These are phyloP conservation scores for Beris morrisii DNA, from an alignment of 2,888 invertebrate species.

Conservation along the genomic window DNA sequence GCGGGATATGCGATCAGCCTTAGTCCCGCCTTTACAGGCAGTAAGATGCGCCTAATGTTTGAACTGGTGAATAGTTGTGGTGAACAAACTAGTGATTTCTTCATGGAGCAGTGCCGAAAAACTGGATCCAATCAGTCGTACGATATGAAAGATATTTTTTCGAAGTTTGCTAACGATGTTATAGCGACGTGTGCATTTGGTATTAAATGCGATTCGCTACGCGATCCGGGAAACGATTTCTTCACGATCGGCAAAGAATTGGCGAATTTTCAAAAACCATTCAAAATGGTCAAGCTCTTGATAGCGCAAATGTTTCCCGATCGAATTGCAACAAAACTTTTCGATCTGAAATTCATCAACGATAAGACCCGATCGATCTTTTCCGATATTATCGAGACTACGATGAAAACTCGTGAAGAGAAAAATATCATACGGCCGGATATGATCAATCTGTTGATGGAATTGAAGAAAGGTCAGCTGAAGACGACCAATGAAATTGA, in stretches of 20 bases:
- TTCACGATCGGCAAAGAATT: too few species aligned
- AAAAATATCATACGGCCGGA: constrained; percentile 13
- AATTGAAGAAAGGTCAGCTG: not conserved
- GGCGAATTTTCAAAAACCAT: too few species aligned
- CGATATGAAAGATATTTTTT: constrained; percentile 57
- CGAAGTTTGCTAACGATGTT: constrained; percentile 59
- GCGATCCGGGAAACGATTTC: too few species aligned
- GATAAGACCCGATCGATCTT: not conserved
- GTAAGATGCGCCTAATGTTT: constrained; percentile 52
- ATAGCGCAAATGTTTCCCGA: too few species aligned
- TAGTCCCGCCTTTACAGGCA: constrained; percentile 57
- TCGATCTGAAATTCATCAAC: constrained; percentile 5
- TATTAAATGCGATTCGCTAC: too few species aligned
- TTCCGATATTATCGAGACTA: not conserved
- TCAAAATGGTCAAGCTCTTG: too few species aligned
- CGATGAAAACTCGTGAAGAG: constrained; percentile 13
- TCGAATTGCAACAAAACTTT: not conserved
- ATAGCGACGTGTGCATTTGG: constrained; percentile 57
- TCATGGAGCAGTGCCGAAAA: constrained; percentile 45
- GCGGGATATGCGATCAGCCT: constrained; percentile 57
- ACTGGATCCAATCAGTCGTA: constrained; percentile 38
- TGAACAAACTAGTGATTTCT: constrained; percentile 5
- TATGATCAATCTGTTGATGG: constrained; percentile 13
- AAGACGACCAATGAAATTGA: not conserved
- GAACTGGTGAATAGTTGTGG: constrained; percentile 51